Evolutionary conservation across 2,888 invertebrate species (phyloP), one percentile per base, ranked within the genome.

Genomic region (Diogma glabrata): DNA sequence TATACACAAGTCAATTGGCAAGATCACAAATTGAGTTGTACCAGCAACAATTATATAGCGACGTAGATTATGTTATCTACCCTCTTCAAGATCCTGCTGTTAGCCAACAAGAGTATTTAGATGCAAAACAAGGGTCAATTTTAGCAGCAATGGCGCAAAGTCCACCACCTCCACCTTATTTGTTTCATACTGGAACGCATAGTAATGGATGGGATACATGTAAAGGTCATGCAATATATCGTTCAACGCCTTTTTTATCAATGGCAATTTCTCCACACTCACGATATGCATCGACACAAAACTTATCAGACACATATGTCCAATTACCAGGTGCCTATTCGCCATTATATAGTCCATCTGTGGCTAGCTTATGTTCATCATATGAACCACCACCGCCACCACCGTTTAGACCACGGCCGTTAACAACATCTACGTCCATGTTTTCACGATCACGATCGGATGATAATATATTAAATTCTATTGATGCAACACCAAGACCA

Each of bases 61-160:
- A 92, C 63, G 88, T 89, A 3, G 91, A 92, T 68, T 92, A 89
- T 63, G 91, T 92, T 7, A 88, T 91, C 65, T 92, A 90, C 63
- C 91, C 91, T 1, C 68, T 90, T 55, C 90, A 90, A 69, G 91
- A 92, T 68, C 90, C 91, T 9, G 83, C 87, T 0, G 78, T 91
- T 45, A 90, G 90, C 56, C 88, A 89, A 64, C 91, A 91, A 66
- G 91, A 92, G 65, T 92, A 92, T 69, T 76, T 89, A 58, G 91
- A 92, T 62, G 87, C 89, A 49, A 91, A 91, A 65, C 79, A 88
- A 61, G 66, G 70, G 4, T 67, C 71, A 3, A 58, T 71, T 23
- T 82, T 87, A 1, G 85, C 86, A 33, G 72, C 85, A 12, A 68
- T 82, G 60, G 81, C 80, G 1, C 79, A 79, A 40, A 70, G 76